Evolutionary conservation across 2,797 vertebrate species (phyloP).

Genomic region (Tenualosa ilisha): DNA sequence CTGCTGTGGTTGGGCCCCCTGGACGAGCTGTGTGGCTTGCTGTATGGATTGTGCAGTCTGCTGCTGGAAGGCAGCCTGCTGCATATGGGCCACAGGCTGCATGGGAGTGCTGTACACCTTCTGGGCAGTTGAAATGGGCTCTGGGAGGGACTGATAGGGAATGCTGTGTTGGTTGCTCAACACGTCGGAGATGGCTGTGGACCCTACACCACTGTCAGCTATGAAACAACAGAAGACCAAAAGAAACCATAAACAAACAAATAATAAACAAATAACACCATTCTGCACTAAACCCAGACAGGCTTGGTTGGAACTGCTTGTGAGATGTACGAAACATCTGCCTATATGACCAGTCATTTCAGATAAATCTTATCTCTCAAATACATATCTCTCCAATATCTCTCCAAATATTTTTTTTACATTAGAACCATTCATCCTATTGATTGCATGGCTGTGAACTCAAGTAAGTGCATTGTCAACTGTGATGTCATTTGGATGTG

Average conservation of each 20-base stretch:
- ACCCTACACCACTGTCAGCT: constrained; percentile 87
- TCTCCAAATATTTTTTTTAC: too few relatives aligned
- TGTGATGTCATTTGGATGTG: too few relatives aligned
- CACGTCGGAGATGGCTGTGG: constrained; percentile 81
- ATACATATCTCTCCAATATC: too few relatives aligned
- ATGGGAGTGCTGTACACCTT: constrained; percentile 82
- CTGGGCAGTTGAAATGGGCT: constrained; percentile 74
- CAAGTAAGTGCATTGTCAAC: too few relatives aligned
- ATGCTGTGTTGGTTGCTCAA: constrained; percentile 86
- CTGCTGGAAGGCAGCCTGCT: constrained; percentile 39
- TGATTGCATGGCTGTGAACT: too few relatives aligned
- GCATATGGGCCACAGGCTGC: constrained; percentile 50
- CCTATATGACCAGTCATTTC: too few relatives aligned
- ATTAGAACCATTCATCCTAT: too few relatives aligned
- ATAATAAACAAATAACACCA: constrained; percentile 14
- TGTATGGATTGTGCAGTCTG: constrained; percentile 57
- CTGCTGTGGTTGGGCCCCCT: constrained; percentile 42
- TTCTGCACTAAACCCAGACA: neutral
- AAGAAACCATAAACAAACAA: constrained; percentile 44
- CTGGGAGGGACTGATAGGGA: constrained; percentile 80
- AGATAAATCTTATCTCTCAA: too few relatives aligned
- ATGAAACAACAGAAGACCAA: constrained; percentile 43
- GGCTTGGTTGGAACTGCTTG: neutral
- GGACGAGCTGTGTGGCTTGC: constrained; percentile 45
- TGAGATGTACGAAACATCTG: neutral